A percentile compares a stretch with the other conserved stretches of the same genome.
Evolutionary conservation across 2,797 vertebrate species (phyloP).

Genomic region (Salmo trutta): DNA sequence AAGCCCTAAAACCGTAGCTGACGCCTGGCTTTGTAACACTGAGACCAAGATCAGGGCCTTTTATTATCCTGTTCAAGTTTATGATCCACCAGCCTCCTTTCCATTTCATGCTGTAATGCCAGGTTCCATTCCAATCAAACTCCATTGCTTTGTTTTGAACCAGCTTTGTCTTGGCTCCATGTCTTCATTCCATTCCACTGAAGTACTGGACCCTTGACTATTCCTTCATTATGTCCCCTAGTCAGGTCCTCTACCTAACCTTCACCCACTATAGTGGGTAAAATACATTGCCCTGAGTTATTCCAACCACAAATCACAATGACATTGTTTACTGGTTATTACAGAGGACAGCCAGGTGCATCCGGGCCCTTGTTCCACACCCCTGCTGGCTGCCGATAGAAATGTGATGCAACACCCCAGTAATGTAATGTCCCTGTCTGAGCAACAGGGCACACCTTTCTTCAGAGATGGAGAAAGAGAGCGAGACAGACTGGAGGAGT

Average conservation of each 20-base stretch:
- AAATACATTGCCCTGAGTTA: neutral
- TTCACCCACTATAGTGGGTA: conserved; percentile 29
- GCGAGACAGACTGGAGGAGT: neutral
- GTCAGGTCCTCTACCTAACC: neutral
- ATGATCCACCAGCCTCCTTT: neutral
- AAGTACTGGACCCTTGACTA: conserved; percentile 35
- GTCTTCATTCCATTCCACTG: conserved; percentile 49
- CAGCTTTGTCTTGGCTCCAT: conserved; percentile 3
- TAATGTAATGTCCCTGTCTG: conserved; percentile 5
- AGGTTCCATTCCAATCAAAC: conserved; percentile 17
- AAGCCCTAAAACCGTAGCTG: neutral
- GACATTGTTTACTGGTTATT: conserved; percentile 12
- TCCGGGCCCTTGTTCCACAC: neutral
- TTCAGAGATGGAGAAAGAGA: conserved; percentile 18
- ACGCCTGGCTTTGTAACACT: neutral
- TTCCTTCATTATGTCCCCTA: conserved; percentile 48
- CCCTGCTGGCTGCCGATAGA: neutral
- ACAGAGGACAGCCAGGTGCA: conserved; percentile 12
- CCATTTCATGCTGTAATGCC: neutral
- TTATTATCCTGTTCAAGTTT: neutral
- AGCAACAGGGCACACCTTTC: neutral
- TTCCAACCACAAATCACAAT: neutral
- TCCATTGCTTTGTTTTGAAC: conserved; percentile 17
- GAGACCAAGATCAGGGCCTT: neutral
- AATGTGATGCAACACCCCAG: conserved; percentile 9